A percentile compares a stretch with the other conserved stretches of the same genome.
Conservation (phyloP, 2,113 vertebrate genomes). For the Mellivora capensis region DNA sequence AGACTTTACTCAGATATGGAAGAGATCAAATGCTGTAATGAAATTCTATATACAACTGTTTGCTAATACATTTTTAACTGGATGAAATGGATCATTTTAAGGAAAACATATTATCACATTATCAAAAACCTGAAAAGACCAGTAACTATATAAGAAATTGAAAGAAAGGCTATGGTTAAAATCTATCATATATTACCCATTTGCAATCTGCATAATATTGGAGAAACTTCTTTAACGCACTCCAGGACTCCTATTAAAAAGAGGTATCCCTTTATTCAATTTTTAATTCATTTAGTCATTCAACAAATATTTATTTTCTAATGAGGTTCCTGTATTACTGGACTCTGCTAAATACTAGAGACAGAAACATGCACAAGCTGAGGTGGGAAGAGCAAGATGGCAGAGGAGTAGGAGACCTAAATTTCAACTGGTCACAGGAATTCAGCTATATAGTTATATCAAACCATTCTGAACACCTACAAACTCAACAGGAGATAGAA, state of each 20-base stretch:
- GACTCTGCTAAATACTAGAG: background rate
- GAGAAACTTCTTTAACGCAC: background rate
- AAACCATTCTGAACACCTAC: too few relatives aligned
- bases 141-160: background rate
- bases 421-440: too few relatives aligned
- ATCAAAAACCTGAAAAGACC: background rate
- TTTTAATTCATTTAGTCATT: background rate
- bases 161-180: background rate
- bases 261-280: background rate
- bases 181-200: background rate
- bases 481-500: too few relatives aligned
- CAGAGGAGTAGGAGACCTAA: too few relatives aligned
- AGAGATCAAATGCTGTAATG: background rate
- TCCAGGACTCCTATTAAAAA: background rate
- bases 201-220: background rate
- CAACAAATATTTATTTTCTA: background rate
- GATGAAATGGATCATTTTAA: background rate
- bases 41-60: background rate
- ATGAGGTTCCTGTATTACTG: background rate
- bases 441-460: too few relatives aligned
- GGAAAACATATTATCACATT: background rate
- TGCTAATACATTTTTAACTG: background rate
- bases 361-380: background rate
- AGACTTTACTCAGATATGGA: background rate
- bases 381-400: too few relatives aligned